Conservation (phyloP, 2,797 vertebrate genomes). For the Chelmon rostratus region DNA sequence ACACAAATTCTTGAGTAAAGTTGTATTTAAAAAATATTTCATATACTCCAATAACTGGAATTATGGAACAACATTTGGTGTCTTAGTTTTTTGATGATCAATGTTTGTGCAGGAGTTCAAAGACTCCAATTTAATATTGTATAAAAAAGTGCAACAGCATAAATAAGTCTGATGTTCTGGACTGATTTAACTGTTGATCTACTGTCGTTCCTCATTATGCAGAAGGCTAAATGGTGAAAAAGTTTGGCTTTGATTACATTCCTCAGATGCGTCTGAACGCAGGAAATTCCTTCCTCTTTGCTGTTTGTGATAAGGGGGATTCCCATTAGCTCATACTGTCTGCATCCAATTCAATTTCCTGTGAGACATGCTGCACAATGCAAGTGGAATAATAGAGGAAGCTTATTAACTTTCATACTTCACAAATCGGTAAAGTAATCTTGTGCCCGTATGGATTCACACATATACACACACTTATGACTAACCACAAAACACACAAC, state of each 20-base stretch:
- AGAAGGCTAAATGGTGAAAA: slow-evolving; percentile 17
- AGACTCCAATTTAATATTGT: too few species aligned
- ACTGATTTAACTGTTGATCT: slow-evolving; percentile 7
- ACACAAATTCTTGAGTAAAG: neutral
- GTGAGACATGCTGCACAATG: slow-evolving; percentile 50
- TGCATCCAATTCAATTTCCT: slow-evolving; percentile 61
- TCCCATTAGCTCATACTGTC: slow-evolving; percentile 60
- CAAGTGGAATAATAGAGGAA: slow-evolving; percentile 44
- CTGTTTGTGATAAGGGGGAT: slow-evolving; percentile 58
- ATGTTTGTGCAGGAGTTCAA: neutral
- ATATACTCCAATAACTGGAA: neutral
- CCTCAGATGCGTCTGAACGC: slow-evolving; percentile 19
- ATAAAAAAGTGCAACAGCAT: neutral
- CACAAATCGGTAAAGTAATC: slow-evolving; percentile 27
- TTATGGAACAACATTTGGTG: neutral
- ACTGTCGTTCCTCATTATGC: neutral
- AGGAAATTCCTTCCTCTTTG: slow-evolving; percentile 61
- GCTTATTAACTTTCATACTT: slow-evolving; percentile 40
- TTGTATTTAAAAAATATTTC: neutral
- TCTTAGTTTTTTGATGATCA: neutral
- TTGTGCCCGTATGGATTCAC: neutral
- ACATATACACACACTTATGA: slow-evolving; percentile 4
- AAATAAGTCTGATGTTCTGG: neutral
- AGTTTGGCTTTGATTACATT: slow-evolving; percentile 38
- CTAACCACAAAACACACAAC: slow-evolving; percentile 28